Evolutionary conservation across 2,113 vertebrate genomes (phyloP).

Genomic region (Callaeas wilsoni): DNA sequence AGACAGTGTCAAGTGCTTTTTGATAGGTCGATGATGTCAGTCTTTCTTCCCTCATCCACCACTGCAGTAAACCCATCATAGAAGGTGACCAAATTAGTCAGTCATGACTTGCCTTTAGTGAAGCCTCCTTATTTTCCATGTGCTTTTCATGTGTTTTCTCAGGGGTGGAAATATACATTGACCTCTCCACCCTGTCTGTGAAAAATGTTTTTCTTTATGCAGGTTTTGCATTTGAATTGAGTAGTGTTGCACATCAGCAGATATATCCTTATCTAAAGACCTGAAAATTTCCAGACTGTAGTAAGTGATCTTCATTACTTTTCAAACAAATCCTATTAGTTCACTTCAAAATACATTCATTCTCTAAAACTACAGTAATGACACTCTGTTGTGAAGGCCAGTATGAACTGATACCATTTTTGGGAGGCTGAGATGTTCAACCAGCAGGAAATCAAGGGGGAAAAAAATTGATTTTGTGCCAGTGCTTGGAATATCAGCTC

Average conservation of each 20-base stretch:
- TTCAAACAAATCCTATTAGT: constrained; percentile 21
- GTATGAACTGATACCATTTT: neutral
- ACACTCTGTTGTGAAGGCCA: neutral
- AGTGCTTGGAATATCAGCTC: neutral
- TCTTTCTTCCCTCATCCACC: neutral
- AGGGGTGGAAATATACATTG: neutral
- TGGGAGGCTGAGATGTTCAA: neutral
- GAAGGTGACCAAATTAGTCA: neutral
- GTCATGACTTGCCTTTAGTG: neutral
- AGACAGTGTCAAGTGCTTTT: neutral
- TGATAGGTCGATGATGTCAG: neutral
- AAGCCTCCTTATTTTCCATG: neutral
- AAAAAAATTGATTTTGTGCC: neutral
- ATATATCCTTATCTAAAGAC: neutral
- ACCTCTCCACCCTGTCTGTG: neutral
- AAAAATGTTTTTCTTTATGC: neutral
- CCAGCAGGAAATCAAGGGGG: neutral
- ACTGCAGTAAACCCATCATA: neutral
- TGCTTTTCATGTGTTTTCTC: neutral
- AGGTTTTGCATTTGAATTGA: neutral
- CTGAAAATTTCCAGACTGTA: neutral
- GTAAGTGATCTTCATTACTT: neutral
- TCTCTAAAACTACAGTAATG: neutral
- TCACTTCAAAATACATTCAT: neutral
- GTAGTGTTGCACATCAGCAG: neutral